A percentile compares a stretch with the other conserved stretches of the same genome.
These are phyloP conservation scores for Anadara kagoshimensis DNA, from an alignment of 1,140 invertebrate species.

Conservation along the genomic window DNA sequence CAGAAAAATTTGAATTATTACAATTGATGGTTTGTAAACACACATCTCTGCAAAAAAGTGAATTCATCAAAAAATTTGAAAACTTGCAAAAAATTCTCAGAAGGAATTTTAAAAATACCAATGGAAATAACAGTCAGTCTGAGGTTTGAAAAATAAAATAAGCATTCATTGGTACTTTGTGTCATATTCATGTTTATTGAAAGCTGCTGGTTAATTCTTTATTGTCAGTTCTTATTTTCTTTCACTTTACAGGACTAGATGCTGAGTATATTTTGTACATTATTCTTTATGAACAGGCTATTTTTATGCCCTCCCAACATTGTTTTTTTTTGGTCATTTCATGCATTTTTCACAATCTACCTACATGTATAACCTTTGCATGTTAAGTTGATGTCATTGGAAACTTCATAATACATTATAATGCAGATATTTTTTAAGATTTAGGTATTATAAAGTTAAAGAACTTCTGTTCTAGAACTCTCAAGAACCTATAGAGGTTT, in stretches of 20 bases:
- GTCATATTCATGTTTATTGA: slow-evolving; percentile 7
- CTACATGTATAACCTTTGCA: slow-evolving; percentile 6
- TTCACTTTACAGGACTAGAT: background rate
- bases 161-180: no score
- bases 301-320: slow-evolving; percentile 9
- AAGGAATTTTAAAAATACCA: slow-evolving; percentile 11
- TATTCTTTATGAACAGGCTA: slow-evolving; percentile 2
- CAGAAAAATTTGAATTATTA: slow-evolving; percentile 13
- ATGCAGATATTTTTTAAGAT: slow-evolving; percentile 5
- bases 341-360: slow-evolving; percentile 11
- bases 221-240: slow-evolving; percentile 1
- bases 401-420: slow-evolving; percentile 8
- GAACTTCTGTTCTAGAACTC: background rate
- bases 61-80: no score
- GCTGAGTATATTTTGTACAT: slow-evolving; percentile 7
- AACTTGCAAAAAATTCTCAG: background rate
- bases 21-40: slow-evolving; percentile 1
- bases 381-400: slow-evolving; percentile 10
- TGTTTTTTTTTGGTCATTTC: background rate
- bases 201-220: slow-evolving; percentile 15
- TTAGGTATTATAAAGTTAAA: background rate
- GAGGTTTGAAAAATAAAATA: no score
- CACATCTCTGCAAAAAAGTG: no score
- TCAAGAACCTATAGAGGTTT: background rate
- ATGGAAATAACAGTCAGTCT: background rate